Conservation (phyloP, 1,140 invertebrate species). For the Aphelenchoides avenae region DNA sequence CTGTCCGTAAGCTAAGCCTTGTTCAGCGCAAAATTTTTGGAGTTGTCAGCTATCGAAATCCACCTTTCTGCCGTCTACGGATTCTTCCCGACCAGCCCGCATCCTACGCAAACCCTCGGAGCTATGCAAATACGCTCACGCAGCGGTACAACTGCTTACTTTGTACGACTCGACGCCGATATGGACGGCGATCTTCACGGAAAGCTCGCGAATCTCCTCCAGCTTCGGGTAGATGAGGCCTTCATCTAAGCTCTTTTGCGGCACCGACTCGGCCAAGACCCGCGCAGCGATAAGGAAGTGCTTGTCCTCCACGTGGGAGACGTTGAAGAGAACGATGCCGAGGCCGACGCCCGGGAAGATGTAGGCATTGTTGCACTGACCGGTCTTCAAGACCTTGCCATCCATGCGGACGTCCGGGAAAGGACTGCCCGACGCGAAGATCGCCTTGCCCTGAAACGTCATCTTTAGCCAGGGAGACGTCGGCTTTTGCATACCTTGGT, state of each 20-base stretch:
- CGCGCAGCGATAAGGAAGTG: slow-evolving; percentile 83
- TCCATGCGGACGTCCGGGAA: slow-evolving; percentile 75
- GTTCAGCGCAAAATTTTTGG: too few relatives aligned
- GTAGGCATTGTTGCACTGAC: slow-evolving; percentile 93
- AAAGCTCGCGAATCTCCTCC: slow-evolving; percentile 77
- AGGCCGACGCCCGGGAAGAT: slow-evolving; percentile 90
- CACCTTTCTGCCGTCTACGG: too few relatives aligned
- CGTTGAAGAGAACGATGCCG: slow-evolving; percentile 74
- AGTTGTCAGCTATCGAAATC: too few relatives aligned
- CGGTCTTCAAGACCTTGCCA: slow-evolving; percentile 76
- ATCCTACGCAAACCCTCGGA: too few relatives aligned
- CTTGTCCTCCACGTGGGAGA: slow-evolving; percentile 81
- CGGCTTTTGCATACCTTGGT: slow-evolving; percentile 76
- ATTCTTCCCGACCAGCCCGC: too few relatives aligned
- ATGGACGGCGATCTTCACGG: slow-evolving; percentile 76
- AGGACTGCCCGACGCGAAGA: slow-evolving; percentile 87
- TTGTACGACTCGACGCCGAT: slow-evolving; percentile 80
- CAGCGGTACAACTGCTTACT: slow-evolving; percentile 15
- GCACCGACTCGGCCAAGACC: slow-evolving; percentile 73
- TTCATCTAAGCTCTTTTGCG: slow-evolving; percentile 72
- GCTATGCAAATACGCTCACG: too few relatives aligned
- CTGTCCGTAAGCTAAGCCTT: too few relatives aligned
- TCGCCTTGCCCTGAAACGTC: slow-evolving; percentile 73
- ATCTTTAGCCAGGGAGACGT: too few relatives aligned
- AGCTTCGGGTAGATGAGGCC: slow-evolving; percentile 91